A percentile compares a stretch with the other conserved stretches of the same genome.
phyloP scores from a whole-genome alignment of 1,140 invertebrate genomes.

The Leptopilina clavipes region DNA sequence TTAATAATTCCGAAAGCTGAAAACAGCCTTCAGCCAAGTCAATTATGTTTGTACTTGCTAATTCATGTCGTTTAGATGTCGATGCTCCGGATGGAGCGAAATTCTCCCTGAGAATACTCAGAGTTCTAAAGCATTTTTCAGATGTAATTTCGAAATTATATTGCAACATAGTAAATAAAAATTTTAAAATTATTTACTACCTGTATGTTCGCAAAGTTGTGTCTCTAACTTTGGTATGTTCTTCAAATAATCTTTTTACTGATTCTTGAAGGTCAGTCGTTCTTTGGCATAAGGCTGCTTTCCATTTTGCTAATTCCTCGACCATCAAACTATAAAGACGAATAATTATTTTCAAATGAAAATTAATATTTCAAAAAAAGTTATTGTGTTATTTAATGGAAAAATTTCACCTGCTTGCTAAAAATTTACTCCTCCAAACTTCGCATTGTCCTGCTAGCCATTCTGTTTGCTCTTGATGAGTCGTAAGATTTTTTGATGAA shows the following conservation, averaged over 20 bases:
- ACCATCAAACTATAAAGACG: slow-evolving; percentile 85
- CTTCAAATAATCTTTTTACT: slow-evolving; percentile 84
- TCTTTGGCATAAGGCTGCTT: slow-evolving; percentile 85
- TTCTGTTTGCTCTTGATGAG: slow-evolving; percentile 94
- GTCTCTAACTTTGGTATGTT: slow-evolving; percentile 82
- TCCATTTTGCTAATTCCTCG: slow-evolving; percentile 90
- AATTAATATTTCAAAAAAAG: too few relatives aligned
- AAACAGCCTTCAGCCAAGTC: slow-evolving; percentile 73
- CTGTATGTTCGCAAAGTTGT: slow-evolving; percentile 82
- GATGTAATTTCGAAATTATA: slow-evolving; percentile 26
- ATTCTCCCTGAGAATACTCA: slow-evolving; percentile 71
- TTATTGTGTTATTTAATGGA: too few relatives aligned
- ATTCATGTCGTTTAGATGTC: slow-evolving; percentile 59
- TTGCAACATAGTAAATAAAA: too few relatives aligned
- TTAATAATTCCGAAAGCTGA: slow-evolving; percentile 73
- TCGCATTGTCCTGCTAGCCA: slow-evolving; percentile 94
- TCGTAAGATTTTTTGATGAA: slow-evolving; percentile 87
- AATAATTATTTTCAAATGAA: slow-evolving; percentile 32
- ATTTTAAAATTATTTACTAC: too few relatives aligned
- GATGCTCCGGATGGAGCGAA: slow-evolving; percentile 67
- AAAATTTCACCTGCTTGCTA: slow-evolving; percentile 95
- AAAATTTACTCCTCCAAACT: slow-evolving; percentile 96
- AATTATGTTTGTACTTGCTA: slow-evolving; percentile 72
- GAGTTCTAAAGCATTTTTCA: slow-evolving; percentile 64
- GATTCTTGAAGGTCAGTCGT: slow-evolving; percentile 85